Evolutionary conservation across 2,888 invertebrate genomes (phyloP), one percentile per base, ranked within the genome.

Genomic region (Drosophila stalkeri): DNA sequence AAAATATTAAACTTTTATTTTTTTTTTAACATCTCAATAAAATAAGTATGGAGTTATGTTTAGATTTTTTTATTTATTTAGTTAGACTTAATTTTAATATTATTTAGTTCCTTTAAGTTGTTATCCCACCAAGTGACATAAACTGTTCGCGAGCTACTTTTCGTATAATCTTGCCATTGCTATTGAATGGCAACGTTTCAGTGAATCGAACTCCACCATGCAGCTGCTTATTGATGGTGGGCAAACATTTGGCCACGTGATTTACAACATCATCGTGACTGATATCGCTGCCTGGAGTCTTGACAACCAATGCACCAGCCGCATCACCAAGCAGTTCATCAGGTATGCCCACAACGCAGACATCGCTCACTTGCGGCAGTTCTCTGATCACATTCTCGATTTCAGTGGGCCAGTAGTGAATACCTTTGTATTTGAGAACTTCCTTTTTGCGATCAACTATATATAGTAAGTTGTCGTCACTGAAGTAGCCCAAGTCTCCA

Each of bases 401-500:
- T 56, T 91, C 90, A 2, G 76, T 75, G 35, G 91, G 91, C 78
- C 80, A 77, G 9, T 70, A 75, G 14, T 88, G 85, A 35, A 72
- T 75, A 16, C 83, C 82, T 27, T 84, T 61, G 62, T 87, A 91
- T 41, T 91, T 91, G 0, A 91, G 72, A 6, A 87, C 83, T 37
- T 92, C 91, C 73, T 92, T 92, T 47, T 83, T 90, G 3, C 92
- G 85, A 71, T 86, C 92, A 9, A 84, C 80, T 16, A 91, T 66
- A 67, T 80, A 86, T 11, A 92, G 60, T 61, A 59, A 74, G 14
- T 90, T 86, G 2, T 90, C 77, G 3, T 90, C 79, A 64, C 92
- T 90, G 66, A 92, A 89, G 62, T 89, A 88, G 3, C 92, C 93
- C 61, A 92, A 51, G 67, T 93, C 93, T 0, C 93, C 92, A 0